Conservation (phyloP, 2,888 invertebrate species). For the Labia minor region DNA sequence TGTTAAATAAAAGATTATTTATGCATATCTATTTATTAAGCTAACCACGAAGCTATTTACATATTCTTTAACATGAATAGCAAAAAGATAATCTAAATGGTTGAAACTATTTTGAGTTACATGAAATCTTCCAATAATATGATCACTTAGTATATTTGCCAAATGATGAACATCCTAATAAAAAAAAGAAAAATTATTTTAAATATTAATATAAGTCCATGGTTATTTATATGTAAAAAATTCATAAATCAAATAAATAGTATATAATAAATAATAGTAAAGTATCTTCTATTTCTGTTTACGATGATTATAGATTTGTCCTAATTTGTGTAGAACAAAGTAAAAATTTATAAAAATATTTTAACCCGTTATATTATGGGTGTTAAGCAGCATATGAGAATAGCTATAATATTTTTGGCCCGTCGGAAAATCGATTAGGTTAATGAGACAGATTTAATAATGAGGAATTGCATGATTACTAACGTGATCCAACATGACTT, state of each 20-base stretch:
- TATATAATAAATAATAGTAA: background rate
- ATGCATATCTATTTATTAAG: slow-evolving; percentile 35
- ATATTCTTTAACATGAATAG: slow-evolving; percentile 47
- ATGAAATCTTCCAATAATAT: slow-evolving; percentile 28
- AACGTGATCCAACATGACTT: no score
- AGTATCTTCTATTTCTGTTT: no score
- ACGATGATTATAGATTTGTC: no score
- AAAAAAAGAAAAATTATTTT: slow-evolving; percentile 26
- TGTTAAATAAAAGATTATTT: background rate
- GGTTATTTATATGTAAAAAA: no score
- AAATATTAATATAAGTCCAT: slow-evolving; percentile 3
- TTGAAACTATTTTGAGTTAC: slow-evolving; percentile 41
- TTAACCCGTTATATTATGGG: no score
- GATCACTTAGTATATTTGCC: slow-evolving; percentile 42
- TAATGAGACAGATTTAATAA: no score
- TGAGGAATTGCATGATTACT: no score
- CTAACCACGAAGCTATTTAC: slow-evolving; percentile 46
- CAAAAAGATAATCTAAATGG: slow-evolving; percentile 63
- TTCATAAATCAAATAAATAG: background rate
- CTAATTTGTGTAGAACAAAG: no score
- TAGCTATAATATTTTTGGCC: no score
- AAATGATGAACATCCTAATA: slow-evolving; percentile 48
- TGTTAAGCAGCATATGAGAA: no score
- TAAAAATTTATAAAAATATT: no score
- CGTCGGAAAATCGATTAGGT: no score